A percentile compares a stretch with the other conserved stretches of the same genome.
Evolutionary conservation across 2,888 invertebrate genomes (phyloP).

Genomic region (Eristalinus aeneus): DNA sequence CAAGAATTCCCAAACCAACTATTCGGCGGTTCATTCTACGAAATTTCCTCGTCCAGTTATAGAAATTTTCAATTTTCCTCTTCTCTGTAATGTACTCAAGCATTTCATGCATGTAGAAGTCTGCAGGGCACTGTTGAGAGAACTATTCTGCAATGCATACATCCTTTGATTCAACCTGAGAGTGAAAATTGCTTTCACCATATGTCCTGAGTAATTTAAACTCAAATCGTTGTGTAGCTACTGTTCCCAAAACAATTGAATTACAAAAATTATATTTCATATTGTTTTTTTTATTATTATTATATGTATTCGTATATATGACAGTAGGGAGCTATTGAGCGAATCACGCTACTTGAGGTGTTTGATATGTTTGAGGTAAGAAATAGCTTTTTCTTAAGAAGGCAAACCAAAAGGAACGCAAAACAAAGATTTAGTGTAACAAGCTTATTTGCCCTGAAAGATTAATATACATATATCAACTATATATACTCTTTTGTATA

Average conservation of each 20-base stretch:
- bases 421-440: too few species aligned
- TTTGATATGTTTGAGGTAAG: neutral
- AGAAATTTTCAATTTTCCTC: constrained; percentile 24
- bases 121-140: neutral
- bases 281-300: neutral
- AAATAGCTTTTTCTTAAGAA: neutral
- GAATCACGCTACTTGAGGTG: neutral
- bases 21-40: neutral
- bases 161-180: neutral
- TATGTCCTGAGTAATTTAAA: constrained; percentile 2
- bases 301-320: constrained; percentile 4
- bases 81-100: constrained; percentile 20
- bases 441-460: too few species aligned
- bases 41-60: constrained; percentile 5
- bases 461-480: too few species aligned
- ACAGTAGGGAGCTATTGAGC: neutral
- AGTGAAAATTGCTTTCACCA: constrained; percentile 6
- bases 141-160: neutral
- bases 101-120: constrained; percentile 6
- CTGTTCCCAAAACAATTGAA: constrained; percentile 21
- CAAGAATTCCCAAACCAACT: neutral
- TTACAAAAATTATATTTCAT: constrained; percentile 11
- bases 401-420: neutral
- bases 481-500: too few species aligned
- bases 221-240: neutral